Percentiles rank a stretch among this genome's conserved stretches.
phyloP scores from a whole-genome alignment of 1,140 invertebrate genomes.

The Phortica variegata region DNA sequence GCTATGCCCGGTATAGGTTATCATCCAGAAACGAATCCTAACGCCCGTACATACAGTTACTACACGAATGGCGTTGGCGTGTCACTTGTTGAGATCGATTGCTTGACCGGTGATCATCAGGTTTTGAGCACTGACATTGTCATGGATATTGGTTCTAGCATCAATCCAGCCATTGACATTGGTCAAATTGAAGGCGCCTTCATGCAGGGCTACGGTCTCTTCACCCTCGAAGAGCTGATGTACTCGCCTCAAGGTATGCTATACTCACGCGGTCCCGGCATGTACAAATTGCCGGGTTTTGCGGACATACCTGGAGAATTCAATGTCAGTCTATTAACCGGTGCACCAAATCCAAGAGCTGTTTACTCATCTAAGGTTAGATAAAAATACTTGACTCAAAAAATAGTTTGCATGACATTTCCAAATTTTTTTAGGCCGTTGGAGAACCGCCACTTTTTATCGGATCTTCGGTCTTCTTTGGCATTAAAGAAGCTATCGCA shows the following conservation, averaged over 20 bases:
- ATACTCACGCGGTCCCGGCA: conserved; percentile 84
- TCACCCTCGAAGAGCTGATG: conserved; percentile 86
- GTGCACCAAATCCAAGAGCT: conserved; percentile 81
- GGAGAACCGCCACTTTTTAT: conserved; percentile 94
- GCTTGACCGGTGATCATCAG: conserved; percentile 84
- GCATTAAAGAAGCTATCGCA: conserved; percentile 85
- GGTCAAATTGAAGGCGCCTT: conserved; percentile 95
- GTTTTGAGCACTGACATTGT: conserved; percentile 88
- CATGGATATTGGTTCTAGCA: conserved; percentile 88
- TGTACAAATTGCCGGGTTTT: conserved; percentile 91
- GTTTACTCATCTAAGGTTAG: conserved; percentile 92
- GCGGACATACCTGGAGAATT: conserved; percentile 88
- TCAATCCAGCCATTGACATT: conserved; percentile 95
- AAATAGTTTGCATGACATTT: background rate
- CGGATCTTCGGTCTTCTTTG: conserved; percentile 83
- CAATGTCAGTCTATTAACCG: conserved; percentile 88
- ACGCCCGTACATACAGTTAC: conserved; percentile 75
- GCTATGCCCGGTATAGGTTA: conserved; percentile 78
- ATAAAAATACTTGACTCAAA: background rate
- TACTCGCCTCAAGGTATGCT: conserved; percentile 80
- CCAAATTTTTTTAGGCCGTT: conserved; percentile 66
- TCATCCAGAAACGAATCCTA: conserved; percentile 67
- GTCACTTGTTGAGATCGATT: conserved; percentile 85
- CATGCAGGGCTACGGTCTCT: conserved; percentile 90
- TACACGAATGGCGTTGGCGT: conserved; percentile 78